phyloP scores from a whole-genome alignment of 2,797 vertebrate genomes.

The Austrolebias charrua region DNA sequence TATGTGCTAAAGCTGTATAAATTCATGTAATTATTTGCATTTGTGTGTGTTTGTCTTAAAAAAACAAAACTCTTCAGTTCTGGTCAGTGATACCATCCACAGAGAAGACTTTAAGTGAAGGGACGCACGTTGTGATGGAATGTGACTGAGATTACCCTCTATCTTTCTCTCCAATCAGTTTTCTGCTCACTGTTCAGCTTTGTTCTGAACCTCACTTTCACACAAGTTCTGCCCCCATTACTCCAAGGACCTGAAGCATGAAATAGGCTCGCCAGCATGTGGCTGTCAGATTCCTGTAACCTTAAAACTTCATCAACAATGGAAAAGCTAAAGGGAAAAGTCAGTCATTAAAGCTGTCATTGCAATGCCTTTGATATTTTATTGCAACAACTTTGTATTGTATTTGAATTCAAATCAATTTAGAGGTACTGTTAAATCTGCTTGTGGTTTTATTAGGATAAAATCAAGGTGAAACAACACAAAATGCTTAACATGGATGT shows the following conservation, averaged over 20 bases:
- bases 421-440: background rate
- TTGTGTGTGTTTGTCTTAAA: background rate
- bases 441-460: too few relatives aligned
- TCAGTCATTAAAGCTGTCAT: constrained; percentile 28
- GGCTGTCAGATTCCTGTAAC: constrained; percentile 60
- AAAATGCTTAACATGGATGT: too few relatives aligned
- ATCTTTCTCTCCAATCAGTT: constrained; percentile 55
- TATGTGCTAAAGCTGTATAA: background rate
- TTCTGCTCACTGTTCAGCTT: constrained; percentile 34
- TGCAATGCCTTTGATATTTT: constrained; percentile 39
- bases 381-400: background rate
- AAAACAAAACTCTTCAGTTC: constrained; percentile 1
- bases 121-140: constrained; percentile 49
- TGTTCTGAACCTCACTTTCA: constrained; percentile 37
- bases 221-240: constrained; percentile 61
- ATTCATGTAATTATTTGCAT: background rate
- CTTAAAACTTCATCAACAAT: constrained; percentile 54
- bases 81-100: constrained; percentile 37
- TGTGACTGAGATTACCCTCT: constrained; percentile 43
- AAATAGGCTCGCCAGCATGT: constrained; percentile 69
- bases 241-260: constrained; percentile 71
- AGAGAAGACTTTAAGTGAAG: constrained; percentile 29
- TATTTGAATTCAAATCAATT: background rate
- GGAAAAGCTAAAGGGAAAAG: constrained; percentile 39
- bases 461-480: too few relatives aligned